Evolutionary conservation across 1,140 invertebrate species (phyloP).

Genomic region (Saxidomus purpurata): DNA sequence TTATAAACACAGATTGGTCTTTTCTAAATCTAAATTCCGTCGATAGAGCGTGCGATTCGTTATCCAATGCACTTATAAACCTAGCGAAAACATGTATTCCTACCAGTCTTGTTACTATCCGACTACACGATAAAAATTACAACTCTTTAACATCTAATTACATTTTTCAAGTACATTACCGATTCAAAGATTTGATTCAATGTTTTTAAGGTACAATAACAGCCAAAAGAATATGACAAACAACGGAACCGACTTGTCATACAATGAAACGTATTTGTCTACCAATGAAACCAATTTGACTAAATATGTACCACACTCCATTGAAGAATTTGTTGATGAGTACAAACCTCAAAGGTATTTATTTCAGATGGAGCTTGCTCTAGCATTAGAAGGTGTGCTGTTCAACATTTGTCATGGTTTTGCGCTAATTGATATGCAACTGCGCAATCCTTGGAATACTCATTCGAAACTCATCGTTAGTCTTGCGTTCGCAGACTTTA

Average conservation of each 20-base stretch:
- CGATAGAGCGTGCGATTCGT: neutral
- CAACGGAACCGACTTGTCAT: no score
- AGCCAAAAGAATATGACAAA: no score
- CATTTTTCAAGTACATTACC: no score
- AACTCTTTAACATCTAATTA: no score
- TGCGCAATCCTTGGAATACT: neutral
- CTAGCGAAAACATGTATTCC: neutral
- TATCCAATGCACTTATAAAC: neutral
- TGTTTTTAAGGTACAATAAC: no score
- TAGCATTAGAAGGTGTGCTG: neutral
- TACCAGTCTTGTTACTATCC: conserved; percentile 16
- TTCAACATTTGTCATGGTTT: neutral
- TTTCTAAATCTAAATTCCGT: neutral
- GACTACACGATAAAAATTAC: conserved; percentile 59
- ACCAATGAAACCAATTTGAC: no score
- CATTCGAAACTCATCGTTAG: neutral
- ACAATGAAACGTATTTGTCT: no score
- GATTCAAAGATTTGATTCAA: no score
- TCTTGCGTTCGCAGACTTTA: neutral
- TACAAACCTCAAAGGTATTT: neutral
- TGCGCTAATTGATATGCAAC: neutral
- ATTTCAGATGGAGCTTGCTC: neutral
- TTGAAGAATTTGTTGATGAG: no score
- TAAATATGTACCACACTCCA: no score
- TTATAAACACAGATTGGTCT: neutral